Evolutionary conservation across 2,888 invertebrate species (phyloP).

Genomic region (Harpalus rufipes): DNA sequence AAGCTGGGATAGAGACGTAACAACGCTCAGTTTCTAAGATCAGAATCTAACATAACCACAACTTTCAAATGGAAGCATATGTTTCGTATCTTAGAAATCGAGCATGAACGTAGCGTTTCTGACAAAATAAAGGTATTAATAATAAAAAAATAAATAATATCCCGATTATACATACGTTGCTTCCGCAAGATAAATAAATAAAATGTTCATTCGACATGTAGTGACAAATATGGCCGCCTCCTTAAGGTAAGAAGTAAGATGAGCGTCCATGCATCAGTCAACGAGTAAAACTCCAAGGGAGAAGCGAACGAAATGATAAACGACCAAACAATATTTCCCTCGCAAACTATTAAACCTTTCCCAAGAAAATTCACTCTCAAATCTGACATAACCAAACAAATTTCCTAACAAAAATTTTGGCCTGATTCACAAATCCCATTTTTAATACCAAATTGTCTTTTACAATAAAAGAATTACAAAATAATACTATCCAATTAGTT

Average conservation of each 20-base stretch:
- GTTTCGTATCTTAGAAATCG: constrained; percentile 39
- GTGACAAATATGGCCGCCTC: constrained; percentile 48
- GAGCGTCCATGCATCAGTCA: constrained; percentile 47
- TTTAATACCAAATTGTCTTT: neutral
- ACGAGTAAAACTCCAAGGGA: constrained; percentile 13
- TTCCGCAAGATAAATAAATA: constrained; percentile 56
- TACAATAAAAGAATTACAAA: too few species aligned
- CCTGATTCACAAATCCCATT: constrained; percentile 1
- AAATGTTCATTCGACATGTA: constrained; percentile 59
- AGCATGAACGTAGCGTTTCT: constrained; percentile 44
- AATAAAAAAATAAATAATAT: constrained; percentile 64
- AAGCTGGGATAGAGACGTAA: constrained; percentile 52
- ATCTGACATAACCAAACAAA: neutral
- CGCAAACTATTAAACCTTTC: neutral
- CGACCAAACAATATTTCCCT: neutral
- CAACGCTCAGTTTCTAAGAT: constrained; percentile 27
- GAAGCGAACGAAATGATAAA: constrained; percentile 44
- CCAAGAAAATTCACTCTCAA: constrained; percentile 24
- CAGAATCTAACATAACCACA: constrained; percentile 3
- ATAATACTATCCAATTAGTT: too few species aligned
- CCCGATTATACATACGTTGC: constrained; percentile 60
- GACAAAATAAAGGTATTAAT: constrained; percentile 54
- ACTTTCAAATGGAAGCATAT: constrained; percentile 33
- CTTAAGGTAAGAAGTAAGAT: neutral
- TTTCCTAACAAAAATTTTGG: neutral